These are phyloP conservation scores for Strix uralensis DNA, from an alignment of 2,113 vertebrate species.

Conservation along the genomic window DNA sequence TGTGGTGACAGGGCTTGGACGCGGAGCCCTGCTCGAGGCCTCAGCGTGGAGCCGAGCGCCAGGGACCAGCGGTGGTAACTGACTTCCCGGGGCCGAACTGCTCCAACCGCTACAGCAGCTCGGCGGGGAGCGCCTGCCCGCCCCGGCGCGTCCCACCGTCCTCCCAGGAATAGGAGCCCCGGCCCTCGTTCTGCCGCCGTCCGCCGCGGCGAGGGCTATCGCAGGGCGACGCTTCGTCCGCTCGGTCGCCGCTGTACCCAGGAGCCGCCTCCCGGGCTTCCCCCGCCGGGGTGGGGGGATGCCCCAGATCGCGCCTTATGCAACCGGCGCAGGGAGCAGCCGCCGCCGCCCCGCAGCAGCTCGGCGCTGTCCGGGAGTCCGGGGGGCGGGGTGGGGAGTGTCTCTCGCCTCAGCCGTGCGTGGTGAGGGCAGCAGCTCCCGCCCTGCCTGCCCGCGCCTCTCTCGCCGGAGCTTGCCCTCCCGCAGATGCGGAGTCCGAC, in stretches of 20 bases:
- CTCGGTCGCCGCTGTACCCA: background rate
- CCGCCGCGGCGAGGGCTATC: no score
- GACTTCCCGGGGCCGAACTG: no score
- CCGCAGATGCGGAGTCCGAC: background rate
- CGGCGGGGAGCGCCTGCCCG: background rate
- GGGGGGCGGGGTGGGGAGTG: no score
- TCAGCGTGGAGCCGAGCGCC: background rate
- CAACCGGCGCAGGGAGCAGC: background rate
- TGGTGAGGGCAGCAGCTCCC: background rate
- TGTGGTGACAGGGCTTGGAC: background rate
- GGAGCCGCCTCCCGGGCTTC: background rate
- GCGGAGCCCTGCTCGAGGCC: background rate
- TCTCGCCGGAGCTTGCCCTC: no score
- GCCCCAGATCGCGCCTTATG: background rate
- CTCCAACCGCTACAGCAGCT: background rate
- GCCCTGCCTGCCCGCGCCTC: no score
- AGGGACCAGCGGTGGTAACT: rapidly evolving
- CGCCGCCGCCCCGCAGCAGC: background rate
- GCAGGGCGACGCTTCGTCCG: background rate
- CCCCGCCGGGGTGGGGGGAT: background rate
- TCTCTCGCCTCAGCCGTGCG: background rate
- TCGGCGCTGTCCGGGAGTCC: background rate
- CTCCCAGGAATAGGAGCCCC: rapidly evolving
- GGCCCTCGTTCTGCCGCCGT: background rate
- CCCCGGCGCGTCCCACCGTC: no score